phyloP scores from a whole-genome alignment of 2,888 invertebrate species.

The Yponomeuta plumbellus region DNA sequence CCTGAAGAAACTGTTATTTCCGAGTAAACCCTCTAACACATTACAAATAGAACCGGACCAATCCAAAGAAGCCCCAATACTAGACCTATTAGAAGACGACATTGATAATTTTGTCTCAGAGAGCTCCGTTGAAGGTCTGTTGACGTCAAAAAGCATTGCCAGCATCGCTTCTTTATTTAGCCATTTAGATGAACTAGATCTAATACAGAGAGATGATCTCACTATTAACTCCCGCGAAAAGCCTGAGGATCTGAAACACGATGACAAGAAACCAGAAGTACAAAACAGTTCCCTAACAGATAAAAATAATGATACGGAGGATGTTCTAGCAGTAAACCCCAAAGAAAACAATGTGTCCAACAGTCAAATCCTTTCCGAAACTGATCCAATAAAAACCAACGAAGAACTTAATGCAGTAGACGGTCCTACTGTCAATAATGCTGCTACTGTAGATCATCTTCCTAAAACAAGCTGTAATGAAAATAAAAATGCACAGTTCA shows the following conservation, averaged over 20 bases:
- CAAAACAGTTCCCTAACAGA: too few relatives aligned
- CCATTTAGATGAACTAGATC: not conserved
- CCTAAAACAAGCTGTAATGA: too few relatives aligned
- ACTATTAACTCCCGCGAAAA: not conserved
- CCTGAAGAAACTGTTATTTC: slow-evolving; percentile 4
- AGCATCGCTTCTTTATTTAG: not conserved
- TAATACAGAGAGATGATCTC: not conserved
- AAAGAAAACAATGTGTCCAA: too few relatives aligned
- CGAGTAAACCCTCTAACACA: not conserved
- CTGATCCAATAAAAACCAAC: too few relatives aligned
- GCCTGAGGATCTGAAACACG: not conserved
- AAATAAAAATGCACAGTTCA: too few relatives aligned
- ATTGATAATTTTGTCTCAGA: not conserved
- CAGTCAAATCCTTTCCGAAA: too few relatives aligned
- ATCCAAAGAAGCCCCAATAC: not conserved
- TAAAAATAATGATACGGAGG: too few relatives aligned
- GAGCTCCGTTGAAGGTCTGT: not conserved
- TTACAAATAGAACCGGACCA: not conserved
- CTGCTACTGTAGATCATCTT: too few relatives aligned
- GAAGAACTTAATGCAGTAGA: too few relatives aligned
- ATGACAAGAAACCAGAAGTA: not conserved
- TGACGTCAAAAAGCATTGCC: not conserved
- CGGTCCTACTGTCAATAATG: too few relatives aligned
- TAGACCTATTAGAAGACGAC: not conserved
- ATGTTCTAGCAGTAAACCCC: too few relatives aligned